Percentiles rank a stretch among this genome's conserved stretches.
Conservation (phyloP, 2,888 invertebrate genomes). For the Phortica okadai region DNA sequence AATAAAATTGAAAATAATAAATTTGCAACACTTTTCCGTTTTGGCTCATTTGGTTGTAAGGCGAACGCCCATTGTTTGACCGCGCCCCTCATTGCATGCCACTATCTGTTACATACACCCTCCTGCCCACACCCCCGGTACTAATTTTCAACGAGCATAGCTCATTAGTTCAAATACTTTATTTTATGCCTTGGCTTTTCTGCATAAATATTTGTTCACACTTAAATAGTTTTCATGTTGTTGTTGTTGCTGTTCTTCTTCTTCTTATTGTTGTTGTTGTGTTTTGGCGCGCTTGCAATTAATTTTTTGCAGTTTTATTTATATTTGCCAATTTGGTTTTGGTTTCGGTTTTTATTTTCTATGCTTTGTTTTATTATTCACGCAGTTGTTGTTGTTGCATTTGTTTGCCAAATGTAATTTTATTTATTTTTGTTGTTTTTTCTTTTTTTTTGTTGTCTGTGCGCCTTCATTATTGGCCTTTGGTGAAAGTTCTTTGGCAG, state of each 20-base stretch:
- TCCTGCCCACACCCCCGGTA: slow-evolving; percentile 35
- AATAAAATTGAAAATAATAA: no score
- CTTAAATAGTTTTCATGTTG: neutral
- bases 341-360: neutral
- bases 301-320: slow-evolving; percentile 46
- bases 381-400: slow-evolving; percentile 42
- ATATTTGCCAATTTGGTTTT: slow-evolving; percentile 39
- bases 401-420: neutral
- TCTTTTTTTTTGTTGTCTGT: neutral
- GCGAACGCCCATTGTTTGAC: no score
- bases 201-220: neutral
- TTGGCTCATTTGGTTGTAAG: no score
- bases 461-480: neutral
- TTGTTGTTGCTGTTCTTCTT: slow-evolving; percentile 1
- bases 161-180: slow-evolving; percentile 50
- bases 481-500: slow-evolving; percentile 3
- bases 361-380: neutral
- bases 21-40: no score
- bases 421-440: neutral
- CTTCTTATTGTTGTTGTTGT: slow-evolving; percentile 39
- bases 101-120: slow-evolving; percentile 21
- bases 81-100: slow-evolving; percentile 6
- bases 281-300: slow-evolving; percentile 38
- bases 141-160: slow-evolving; percentile 25
- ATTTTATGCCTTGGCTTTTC: neutral